phyloP scores from a whole-genome alignment of 2,888 invertebrate genomes.

The Invenusta paracnida region DNA sequence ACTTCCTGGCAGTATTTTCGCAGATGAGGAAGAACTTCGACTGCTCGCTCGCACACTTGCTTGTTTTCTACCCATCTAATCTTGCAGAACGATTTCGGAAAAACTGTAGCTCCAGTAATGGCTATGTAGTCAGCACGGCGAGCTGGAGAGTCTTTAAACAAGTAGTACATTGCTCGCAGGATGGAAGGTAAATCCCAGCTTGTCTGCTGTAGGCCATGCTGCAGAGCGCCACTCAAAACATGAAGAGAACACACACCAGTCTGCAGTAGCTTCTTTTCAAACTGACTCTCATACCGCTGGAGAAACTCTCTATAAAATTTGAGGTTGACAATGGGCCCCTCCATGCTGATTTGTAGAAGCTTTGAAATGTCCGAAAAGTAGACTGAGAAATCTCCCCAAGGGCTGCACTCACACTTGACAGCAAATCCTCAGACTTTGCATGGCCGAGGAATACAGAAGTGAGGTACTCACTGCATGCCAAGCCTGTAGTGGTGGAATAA shows the following conservation, averaged over 20 bases:
- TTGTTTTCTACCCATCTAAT: conserved; percentile 18
- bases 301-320: background rate
- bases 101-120: background rate
- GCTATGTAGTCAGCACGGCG: background rate
- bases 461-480: background rate
- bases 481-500: background rate
- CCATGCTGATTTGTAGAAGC: conserved; percentile 18
- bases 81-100: conserved; percentile 2
- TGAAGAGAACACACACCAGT: conserved; percentile 7
- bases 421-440: background rate
- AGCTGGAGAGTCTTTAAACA: conserved; percentile 5
- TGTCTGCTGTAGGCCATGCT: background rate
- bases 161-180: background rate
- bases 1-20: background rate
- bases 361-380: background rate
- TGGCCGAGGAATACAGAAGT: background rate
- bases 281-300: background rate
- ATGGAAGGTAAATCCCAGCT: background rate
- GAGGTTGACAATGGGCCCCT: background rate
- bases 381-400: too few relatives aligned
- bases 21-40: background rate
- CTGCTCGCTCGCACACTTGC: background rate
- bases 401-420: background rate
- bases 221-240: conserved; percentile 6
- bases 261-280: background rate